Percentiles rank a stretch among this genome's conserved stretches.
phyloP scores from a whole-genome alignment of 23 tunicate species.

The Aplidium turbinatum region DNA sequence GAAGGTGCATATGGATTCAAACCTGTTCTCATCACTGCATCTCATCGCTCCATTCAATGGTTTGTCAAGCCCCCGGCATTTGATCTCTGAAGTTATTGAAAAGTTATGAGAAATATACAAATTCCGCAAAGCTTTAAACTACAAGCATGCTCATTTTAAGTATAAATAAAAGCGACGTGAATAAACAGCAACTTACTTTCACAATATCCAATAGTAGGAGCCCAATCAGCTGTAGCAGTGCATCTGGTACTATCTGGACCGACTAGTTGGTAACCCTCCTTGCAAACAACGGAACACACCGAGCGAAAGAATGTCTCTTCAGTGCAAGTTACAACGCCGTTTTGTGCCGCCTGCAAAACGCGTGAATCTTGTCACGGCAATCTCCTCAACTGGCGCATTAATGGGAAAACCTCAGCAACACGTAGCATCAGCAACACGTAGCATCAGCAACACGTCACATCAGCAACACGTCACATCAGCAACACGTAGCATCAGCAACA shows the following conservation, averaged over 20 bases:
- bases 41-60: slow-evolving; percentile 17
- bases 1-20: slow-evolving; percentile 62
- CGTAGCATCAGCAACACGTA: too few species aligned
- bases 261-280: slow-evolving; percentile 50
- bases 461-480: too few species aligned
- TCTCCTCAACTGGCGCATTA: too few species aligned
- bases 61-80: slow-evolving; percentile 9
- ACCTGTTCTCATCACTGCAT: slow-evolving; percentile 58
- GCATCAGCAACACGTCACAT: too few species aligned
- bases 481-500: too few species aligned
- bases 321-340: slow-evolving; percentile 57
- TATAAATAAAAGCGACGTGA: too few species aligned
- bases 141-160: too few species aligned
- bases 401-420: too few species aligned
- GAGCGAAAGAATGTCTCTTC: slow-evolving; percentile 47
- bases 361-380: too few species aligned
- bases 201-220: slow-evolving; percentile 65
- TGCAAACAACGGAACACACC: slow-evolving; percentile 50
- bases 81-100: slow-evolving; percentile 26
- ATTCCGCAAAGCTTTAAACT: too few species aligned
- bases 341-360: slow-evolving; percentile 44
- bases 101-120: too few species aligned
- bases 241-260: slow-evolving; percentile 52
- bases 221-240: slow-evolving; percentile 64
- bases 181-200: slow-evolving; percentile 41